Conservation (phyloP, 2,797 vertebrate species). For the Chiroxiphia lanceolata region DNA sequence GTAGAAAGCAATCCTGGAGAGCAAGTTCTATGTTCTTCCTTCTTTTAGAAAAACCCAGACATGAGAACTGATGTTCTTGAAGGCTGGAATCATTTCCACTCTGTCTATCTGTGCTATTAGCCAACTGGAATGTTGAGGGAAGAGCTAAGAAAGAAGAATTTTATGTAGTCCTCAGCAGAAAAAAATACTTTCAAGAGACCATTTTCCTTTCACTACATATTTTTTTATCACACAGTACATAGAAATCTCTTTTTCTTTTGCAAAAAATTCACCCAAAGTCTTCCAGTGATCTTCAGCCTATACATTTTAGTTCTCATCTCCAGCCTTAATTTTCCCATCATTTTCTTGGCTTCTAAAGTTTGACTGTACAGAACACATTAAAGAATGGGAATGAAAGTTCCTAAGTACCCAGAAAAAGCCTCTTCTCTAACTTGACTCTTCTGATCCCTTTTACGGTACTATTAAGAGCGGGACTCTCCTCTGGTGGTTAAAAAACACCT, state of each 20-base stretch:
- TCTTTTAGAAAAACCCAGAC: not conserved
- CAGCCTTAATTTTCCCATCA: not conserved
- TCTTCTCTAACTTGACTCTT: not conserved
- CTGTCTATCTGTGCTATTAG: not conserved
- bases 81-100: not conserved
- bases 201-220: not conserved
- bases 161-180: not conserved
- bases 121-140: not conserved
- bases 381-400: not conserved
- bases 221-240: not conserved
- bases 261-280: not conserved
- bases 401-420: not conserved
- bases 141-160: not conserved
- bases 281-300: not conserved
- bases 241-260: not conserved
- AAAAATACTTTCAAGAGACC: not conserved
- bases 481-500: not conserved
- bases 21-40: not conserved
- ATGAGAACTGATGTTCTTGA: not conserved
- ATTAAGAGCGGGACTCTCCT: not conserved
- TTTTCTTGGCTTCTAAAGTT: not conserved
- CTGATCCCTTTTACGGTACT: not conserved
- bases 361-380: not conserved
- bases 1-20: not conserved
- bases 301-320: not conserved